phyloP scores from a whole-genome alignment of 2,113 vertebrate genomes.

The Pampusana beccarii region DNA sequence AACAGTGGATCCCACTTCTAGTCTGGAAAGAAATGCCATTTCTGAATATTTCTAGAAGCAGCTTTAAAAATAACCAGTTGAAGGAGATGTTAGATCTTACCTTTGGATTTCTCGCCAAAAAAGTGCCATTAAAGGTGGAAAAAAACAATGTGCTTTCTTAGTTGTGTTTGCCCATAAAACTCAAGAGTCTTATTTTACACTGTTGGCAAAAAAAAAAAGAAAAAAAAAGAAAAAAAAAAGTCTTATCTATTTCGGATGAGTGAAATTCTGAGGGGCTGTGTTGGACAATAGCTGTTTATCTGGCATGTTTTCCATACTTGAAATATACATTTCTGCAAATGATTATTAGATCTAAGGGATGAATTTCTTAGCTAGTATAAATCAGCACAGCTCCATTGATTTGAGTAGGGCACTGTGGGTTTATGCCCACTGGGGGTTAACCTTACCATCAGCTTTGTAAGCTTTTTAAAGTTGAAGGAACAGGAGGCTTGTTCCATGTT shows the following conservation, averaged over 20 bases:
- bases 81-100: background rate
- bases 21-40: background rate
- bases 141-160: background rate
- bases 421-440: background rate
- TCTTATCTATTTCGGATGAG: background rate
- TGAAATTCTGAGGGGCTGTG: background rate
- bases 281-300: background rate
- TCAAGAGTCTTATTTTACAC: background rate
- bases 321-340: background rate
- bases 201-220: background rate
- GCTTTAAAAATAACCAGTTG: background rate
- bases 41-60: background rate
- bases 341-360: background rate
- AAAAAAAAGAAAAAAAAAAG: background rate
- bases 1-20: background rate
- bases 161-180: background rate
- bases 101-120: background rate
- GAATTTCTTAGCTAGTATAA: background rate
- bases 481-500: background rate
- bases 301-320: fast-evolving
- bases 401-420: background rate
- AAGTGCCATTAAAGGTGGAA: background rate
- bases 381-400: background rate
- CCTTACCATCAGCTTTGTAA: background rate
- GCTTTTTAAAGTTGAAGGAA: constrained; percentile 9